Conservation (phyloP, 2,113 vertebrate species). For the Cheirogaleus medius region DNA sequence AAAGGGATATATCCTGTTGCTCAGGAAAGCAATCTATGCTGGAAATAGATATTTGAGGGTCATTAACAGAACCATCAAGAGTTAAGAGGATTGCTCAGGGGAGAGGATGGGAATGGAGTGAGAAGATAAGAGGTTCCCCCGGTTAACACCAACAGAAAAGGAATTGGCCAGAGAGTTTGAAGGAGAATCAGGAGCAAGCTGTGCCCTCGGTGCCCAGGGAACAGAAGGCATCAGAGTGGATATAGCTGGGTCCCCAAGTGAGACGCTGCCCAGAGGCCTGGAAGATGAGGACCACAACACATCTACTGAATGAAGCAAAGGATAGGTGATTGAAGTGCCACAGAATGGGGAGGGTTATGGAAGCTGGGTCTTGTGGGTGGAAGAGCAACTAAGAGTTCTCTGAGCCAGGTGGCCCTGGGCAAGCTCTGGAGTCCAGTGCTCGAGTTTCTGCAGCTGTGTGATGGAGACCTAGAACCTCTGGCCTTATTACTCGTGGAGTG, state of each 20-base stretch:
- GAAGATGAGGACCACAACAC: not conserved
- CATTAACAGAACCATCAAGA: not conserved
- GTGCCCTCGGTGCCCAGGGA: not conserved
- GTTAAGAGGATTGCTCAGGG: not conserved
- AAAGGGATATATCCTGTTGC: not conserved
- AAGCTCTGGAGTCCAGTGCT: not conserved
- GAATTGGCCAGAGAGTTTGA: not conserved
- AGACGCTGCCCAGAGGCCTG: too few species aligned
- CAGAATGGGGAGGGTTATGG: not conserved
- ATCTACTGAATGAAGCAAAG: not conserved
- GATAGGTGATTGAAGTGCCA: not conserved
- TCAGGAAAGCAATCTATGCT: not conserved
- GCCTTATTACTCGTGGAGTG: not conserved
- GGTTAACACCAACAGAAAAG: not conserved
- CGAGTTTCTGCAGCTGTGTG: not conserved
- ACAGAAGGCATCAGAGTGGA: not conserved
- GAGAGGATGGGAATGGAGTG: not conserved
- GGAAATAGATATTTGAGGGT: not conserved
- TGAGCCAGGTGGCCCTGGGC: not conserved
- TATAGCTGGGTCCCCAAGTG: not conserved
- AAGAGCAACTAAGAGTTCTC: not conserved
- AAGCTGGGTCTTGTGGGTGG: not conserved
- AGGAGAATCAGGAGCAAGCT: not conserved
- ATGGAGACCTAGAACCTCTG: not conserved
- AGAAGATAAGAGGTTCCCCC: not conserved